Conservation (phyloP, 1,140 invertebrate species). For the Heliothis subflexa region DNA sequence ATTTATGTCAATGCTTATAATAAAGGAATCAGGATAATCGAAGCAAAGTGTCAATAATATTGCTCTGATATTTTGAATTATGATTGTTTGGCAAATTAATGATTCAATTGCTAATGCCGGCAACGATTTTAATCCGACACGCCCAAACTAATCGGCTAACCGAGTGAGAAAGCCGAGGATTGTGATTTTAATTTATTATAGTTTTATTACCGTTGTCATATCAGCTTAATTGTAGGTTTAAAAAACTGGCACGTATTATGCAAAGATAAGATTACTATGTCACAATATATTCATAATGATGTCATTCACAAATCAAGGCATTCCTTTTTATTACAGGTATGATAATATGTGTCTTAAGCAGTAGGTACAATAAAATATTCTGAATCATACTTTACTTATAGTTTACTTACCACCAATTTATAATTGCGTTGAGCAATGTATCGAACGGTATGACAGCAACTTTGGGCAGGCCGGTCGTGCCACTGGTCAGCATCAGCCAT, state of each 20-base stretch:
- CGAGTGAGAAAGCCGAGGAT: slow-evolving; percentile 13
- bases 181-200: slow-evolving; percentile 26
- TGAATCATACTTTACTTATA: too few relatives aligned
- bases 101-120: slow-evolving; percentile 20
- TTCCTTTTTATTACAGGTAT: not conserved
- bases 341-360: too few relatives aligned
- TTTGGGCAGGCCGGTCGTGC: slow-evolving; percentile 60
- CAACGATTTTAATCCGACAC: slow-evolving; percentile 17
- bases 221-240: not conserved
- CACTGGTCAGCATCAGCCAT: slow-evolving; percentile 62
- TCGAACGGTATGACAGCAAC: slow-evolving; percentile 56
- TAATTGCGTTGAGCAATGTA: slow-evolving; percentile 51
- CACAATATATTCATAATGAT: not conserved
- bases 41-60: not conserved
- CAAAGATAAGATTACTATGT: not conserved
- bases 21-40: too few relatives aligned
- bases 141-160: slow-evolving; percentile 30
- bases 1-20: too few relatives aligned
- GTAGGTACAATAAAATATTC: too few relatives aligned
- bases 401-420: slow-evolving; percentile 58
- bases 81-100: slow-evolving; percentile 29
- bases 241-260: not conserved
- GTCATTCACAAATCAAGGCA: not conserved
- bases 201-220: not conserved
- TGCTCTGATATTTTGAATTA: slow-evolving; percentile 9